Evolutionary conservation across 1,140 invertebrate genomes (phyloP).

Genomic region (Plectus sambesii): DNA sequence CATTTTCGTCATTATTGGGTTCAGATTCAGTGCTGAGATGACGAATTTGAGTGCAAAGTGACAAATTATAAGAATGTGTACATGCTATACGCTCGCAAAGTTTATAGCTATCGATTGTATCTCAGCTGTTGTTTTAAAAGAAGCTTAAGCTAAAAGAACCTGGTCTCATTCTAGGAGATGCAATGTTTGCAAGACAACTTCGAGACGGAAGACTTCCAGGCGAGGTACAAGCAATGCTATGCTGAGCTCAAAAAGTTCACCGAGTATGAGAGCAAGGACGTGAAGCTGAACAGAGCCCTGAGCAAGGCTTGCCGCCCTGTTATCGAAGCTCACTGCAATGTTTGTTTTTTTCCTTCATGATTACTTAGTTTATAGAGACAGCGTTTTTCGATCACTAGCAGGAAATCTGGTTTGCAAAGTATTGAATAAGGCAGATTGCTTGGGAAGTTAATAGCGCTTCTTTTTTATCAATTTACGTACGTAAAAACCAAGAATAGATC

Average conservation of each 20-base stretch:
- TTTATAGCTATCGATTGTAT: no score
- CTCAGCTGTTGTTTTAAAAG: constrained; percentile 47
- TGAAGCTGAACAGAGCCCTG: constrained; percentile 56
- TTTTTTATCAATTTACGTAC: no score
- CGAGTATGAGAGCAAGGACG: constrained; percentile 37
- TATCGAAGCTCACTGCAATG: constrained; percentile 68
- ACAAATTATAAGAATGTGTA: no score
- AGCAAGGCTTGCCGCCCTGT: constrained; percentile 66
- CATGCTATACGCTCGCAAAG: no score
- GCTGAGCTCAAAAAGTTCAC: constrained; percentile 71
- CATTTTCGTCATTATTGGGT: no score
- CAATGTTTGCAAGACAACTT: constrained; percentile 80
- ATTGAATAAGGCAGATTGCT: no score
- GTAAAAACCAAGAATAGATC: no score
- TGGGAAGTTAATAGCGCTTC: no score
- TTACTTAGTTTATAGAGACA: no score
- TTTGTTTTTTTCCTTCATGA: constrained; percentile 36
- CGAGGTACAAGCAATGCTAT: constrained; percentile 56
- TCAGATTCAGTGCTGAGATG: no score
- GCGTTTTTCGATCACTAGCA: constrained; percentile 4
- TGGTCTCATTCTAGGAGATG: constrained; percentile 54
- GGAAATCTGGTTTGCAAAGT: no score
- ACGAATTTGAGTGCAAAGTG: no score
- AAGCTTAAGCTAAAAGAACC: constrained; percentile 7
- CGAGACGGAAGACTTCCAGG: constrained; percentile 51